These are phyloP conservation scores for Cancer borealis DNA, from an alignment of 2,888 invertebrate species.

Conservation along the genomic window DNA sequence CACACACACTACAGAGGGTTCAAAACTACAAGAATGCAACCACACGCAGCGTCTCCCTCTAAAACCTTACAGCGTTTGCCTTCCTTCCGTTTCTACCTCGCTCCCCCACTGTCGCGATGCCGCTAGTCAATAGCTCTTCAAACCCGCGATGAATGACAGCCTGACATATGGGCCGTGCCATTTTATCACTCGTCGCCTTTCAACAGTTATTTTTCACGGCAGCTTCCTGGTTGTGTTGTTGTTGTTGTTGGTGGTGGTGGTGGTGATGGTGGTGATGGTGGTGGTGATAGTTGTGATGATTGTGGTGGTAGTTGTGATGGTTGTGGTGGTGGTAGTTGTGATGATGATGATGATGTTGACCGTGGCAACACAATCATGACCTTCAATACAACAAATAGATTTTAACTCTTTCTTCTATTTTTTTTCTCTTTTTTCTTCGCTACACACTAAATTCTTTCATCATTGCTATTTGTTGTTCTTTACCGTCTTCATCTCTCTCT, in stretches of 20 bases:
- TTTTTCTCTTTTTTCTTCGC: background rate
- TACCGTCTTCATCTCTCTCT: background rate
- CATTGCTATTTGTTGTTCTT: background rate
- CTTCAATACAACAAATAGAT: background rate
- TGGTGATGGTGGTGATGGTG: background rate
- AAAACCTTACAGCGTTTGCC: background rate
- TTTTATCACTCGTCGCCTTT: slow-evolving; percentile 35
- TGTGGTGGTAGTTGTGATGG: too few relatives aligned
- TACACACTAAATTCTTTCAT: background rate
- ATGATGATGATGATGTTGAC: background rate
- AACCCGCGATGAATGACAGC: slow-evolving; percentile 22
- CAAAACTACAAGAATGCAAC: background rate
- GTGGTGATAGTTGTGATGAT: background rate
- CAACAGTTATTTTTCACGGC: background rate
- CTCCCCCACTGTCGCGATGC: background rate
- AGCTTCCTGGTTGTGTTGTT: background rate
- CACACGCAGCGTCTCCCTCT: background rate
- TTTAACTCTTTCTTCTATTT: background rate
- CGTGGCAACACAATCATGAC: background rate
- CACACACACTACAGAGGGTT: background rate
- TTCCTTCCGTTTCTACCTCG: background rate
- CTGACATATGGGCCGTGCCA: background rate
- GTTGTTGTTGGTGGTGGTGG: background rate
- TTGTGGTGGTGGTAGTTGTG: too few relatives aligned
- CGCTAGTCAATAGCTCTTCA: background rate